Evolutionary conservation across 2,797 vertebrate species (phyloP).

Genomic region (Eleutherodactylus coqui): DNA sequence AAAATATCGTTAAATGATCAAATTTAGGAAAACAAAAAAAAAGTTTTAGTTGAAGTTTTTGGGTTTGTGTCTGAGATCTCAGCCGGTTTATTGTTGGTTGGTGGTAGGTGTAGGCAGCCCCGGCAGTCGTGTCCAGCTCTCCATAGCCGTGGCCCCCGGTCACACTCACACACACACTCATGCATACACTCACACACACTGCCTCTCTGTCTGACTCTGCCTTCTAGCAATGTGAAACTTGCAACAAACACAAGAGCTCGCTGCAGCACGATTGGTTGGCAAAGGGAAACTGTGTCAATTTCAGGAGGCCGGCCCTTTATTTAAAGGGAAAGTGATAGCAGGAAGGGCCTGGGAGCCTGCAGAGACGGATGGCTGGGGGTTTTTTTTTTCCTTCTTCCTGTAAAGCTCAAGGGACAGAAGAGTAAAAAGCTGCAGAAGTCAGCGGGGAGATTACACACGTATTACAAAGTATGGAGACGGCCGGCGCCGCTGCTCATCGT

Average conservation of each 20-base stretch:
- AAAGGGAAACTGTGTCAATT: constrained; percentile 59
- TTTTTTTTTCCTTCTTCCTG: constrained; percentile 40
- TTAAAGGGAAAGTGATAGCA: constrained; percentile 70
- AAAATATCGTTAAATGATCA: background rate
- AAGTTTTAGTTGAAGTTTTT: too few species aligned
- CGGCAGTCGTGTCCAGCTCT: background rate
- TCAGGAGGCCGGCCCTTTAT: constrained; percentile 65
- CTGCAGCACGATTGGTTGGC: constrained; percentile 65
- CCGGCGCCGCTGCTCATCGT: too few species aligned
- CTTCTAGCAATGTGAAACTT: constrained; percentile 65
- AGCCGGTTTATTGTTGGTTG: constrained; percentile 17
- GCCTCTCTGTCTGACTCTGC: constrained; percentile 15
- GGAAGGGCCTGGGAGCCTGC: background rate
- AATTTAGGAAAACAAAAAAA: background rate
- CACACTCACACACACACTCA: constrained; percentile 40
- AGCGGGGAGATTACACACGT: background rate
- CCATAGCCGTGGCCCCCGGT: background rate
- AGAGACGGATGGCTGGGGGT: background rate
- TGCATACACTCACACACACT: constrained; percentile 33
- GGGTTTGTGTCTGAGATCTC: background rate
- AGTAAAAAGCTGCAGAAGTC: constrained; percentile 30
- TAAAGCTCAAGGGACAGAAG: constrained; percentile 1
- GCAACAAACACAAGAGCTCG: constrained; percentile 63
- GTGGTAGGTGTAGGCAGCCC: constrained; percentile 7
- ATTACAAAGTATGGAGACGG: too few species aligned